These are phyloP conservation scores for Drosophila colorata DNA, from an alignment of 2,888 invertebrate genomes.

Conservation along the genomic window DNA sequence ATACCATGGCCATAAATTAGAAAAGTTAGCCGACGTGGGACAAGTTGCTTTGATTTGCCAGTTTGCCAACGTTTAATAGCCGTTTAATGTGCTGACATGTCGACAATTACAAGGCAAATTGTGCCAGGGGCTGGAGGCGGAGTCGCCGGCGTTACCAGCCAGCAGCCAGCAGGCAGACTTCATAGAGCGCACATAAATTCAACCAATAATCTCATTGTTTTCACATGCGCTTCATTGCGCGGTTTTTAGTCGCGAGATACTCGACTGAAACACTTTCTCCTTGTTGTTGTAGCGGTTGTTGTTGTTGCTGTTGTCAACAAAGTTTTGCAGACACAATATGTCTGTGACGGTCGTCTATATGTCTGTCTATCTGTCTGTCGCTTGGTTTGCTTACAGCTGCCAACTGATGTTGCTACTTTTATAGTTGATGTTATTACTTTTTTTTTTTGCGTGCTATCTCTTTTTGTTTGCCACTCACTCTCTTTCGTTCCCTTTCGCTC, in stretches of 20 bases:
- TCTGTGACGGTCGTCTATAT: conserved; percentile 59
- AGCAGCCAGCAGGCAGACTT: conserved; percentile 24
- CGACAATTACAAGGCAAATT: conserved; percentile 63
- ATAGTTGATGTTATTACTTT: conserved; percentile 77
- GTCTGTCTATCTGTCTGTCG: conserved; percentile 29
- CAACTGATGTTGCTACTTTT: conserved; percentile 79
- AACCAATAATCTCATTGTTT: conserved; percentile 76
- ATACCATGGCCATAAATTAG: conserved; percentile 73
- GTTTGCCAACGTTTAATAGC: conserved; percentile 67
- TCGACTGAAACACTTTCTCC: conserved; percentile 41
- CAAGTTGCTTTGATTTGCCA: conserved; percentile 75
- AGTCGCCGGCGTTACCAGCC: neutral
- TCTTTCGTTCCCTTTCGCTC: conserved; percentile 6
- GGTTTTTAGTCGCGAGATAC: conserved; percentile 55
- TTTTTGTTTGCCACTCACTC: conserved; percentile 3
- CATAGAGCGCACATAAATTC: conserved; percentile 65
- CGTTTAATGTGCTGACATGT: conserved; percentile 77
- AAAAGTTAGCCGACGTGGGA: conserved; percentile 65
- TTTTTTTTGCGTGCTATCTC: conserved; percentile 25
- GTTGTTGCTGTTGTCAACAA: conserved; percentile 63
- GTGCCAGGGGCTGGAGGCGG: neutral
- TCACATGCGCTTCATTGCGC: conserved; percentile 69
- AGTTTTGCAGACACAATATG: conserved; percentile 76
- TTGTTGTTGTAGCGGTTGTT: conserved; percentile 45
- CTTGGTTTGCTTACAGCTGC: conserved; percentile 69